Base-by-base conservation (phyloP, 37 sponge, comb jelly and placozoan genomes). In the Chondrosia reniformis region DNA sequence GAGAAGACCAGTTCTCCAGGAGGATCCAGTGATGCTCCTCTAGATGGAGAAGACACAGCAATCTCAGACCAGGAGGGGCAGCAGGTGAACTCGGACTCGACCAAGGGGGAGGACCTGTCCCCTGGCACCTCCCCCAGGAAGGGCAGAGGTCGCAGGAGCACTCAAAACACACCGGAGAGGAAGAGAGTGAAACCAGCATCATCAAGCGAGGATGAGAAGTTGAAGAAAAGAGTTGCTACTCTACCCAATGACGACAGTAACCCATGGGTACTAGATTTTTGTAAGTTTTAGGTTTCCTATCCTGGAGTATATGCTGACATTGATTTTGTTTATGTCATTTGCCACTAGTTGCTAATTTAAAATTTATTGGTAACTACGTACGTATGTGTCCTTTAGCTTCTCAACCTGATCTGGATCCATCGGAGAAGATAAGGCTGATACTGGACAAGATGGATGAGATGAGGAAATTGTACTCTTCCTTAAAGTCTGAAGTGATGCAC, bases 401-500 rank as follows among this genome's bases (percentile, higher is more conserved):
- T 0, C 66, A 69, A 33, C 80, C 83, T 6, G 65, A 79, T 9
- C 74, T 90, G 84, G 52, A 10, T 37, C 46, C 71, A 25, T 31
- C 62, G 31, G 87, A 86, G 74, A 73, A 82, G n/a, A 79, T 86
- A 2, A 7, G 12, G 5, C 43, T 90, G 55, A 83, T 90, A 9
- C 76, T 82, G 64, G 77, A 85, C 38, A 61, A 73, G 17, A 82
- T 90, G 41, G 56, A 55, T 21, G 77, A 74, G 19, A 63, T 90
- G 54, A 79, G 86, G 73, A 40, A 76, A 52, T 65, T 67, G 32
- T 90, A 88, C 83, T 34, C 43, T 10, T 83, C 85, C 15, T 77
- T 90, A 36, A 85, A 83, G 79, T 22, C 77, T 21, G 86, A 83
- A 42, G 91, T 90, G 36, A 69, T 76, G 0, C 72, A 90, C 64